Percentiles rank a stretch among this genome's conserved stretches.
Conservation (phyloP, 2,797 vertebrate genomes). For the Micrastur ruficollis region DNA sequence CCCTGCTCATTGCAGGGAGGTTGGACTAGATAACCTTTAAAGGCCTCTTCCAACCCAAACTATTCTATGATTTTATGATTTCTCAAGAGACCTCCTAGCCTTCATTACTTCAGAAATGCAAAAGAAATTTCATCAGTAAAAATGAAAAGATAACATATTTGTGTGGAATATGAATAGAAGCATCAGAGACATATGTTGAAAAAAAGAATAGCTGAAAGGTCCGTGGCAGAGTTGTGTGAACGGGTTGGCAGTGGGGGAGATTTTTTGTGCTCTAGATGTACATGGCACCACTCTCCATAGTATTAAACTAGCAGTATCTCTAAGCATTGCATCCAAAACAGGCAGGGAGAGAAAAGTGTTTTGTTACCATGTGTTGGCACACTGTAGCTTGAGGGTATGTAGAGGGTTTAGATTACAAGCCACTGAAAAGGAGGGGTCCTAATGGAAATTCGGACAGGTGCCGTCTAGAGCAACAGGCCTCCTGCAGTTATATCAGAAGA, state of each 20-base stretch:
- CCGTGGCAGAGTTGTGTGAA: background rate
- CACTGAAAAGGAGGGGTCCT: background rate
- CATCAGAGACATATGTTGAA: background rate
- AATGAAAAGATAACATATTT: background rate
- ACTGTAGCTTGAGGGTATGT: background rate
- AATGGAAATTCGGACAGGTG: background rate
- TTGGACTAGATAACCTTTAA: no score
- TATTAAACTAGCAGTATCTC: background rate
- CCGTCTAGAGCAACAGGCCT: background rate
- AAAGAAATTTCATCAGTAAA: background rate
- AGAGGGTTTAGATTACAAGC: background rate
- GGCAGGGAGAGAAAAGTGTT: background rate
- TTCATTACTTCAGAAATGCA: background rate
- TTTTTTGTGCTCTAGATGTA: background rate
- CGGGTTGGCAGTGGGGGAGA: background rate
- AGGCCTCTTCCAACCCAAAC: no score
- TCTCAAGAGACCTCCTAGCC: background rate
- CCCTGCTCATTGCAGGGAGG: no score
- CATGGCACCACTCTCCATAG: no score
- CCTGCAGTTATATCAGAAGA: background rate
- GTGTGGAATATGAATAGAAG: background rate
- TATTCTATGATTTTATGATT: background rate
- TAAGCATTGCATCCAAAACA: background rate
- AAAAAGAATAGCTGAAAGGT: background rate
- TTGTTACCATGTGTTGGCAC: background rate